A percentile compares a stretch with the other conserved stretches of the same genome.
phyloP scores from a whole-genome alignment of 2,113 vertebrate species.

The Eonycteris spelaea region DNA sequence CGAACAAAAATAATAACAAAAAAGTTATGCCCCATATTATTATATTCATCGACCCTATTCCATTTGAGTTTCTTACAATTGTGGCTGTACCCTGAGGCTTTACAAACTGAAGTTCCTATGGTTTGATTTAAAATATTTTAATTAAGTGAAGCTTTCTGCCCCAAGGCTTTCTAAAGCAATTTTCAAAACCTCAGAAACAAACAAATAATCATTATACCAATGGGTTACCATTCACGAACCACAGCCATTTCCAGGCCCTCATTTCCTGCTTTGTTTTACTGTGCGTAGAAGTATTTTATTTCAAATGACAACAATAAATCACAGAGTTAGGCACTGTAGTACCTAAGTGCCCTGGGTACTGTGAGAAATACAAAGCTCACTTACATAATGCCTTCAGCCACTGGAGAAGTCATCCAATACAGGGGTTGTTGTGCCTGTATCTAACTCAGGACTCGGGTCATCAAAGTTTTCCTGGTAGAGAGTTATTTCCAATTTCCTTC shows the following conservation, averaged over 20 bases:
- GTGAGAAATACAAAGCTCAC: conserved; percentile 13
- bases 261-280: conserved; percentile 58
- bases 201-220: conserved; percentile 61
- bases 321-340: not conserved
- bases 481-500: not conserved
- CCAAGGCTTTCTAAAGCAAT: conserved; percentile 68
- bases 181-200: conserved; percentile 73
- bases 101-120: conserved; percentile 58
- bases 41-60: conserved; percentile 58
- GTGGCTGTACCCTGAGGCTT: conserved; percentile 59
- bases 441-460: not conserved
- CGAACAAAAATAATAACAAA: conserved; percentile 59
- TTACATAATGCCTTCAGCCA: not conserved
- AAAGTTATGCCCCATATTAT: conserved; percentile 46
- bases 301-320: conserved; percentile 62
- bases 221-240: conserved; percentile 58
- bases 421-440: not conserved
- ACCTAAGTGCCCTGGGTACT: not conserved
- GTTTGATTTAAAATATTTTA: conserved; percentile 78
- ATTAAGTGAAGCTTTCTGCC: conserved; percentile 70
- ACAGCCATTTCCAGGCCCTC: conserved; percentile 21
- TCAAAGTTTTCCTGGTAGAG: not conserved
- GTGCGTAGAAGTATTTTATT: conserved; percentile 45
- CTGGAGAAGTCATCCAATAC: not conserved
- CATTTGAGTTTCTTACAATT: conserved; percentile 65